These are phyloP conservation scores for Coenobita brevimanus DNA, from an alignment of 1,140 invertebrate genomes.

Conservation along the genomic window DNA sequence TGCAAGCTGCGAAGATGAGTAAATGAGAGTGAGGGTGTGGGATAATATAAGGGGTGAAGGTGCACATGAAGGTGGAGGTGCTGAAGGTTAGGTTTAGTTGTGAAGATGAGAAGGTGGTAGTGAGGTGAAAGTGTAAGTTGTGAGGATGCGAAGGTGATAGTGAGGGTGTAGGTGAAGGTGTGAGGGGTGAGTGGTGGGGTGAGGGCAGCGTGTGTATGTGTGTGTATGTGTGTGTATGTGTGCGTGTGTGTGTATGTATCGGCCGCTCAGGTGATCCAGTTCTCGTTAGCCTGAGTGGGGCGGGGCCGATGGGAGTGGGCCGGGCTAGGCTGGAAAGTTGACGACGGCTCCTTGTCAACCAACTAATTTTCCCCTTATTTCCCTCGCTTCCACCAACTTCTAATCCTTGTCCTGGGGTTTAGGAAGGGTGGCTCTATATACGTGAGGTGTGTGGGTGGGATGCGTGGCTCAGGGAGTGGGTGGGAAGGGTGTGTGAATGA, in stretches of 20 bases:
- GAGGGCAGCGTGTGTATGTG: too few relatives aligned
- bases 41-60: too few relatives aligned
- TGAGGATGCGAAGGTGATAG: too few relatives aligned
- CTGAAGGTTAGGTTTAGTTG: too few relatives aligned
- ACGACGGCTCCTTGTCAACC: constrained; percentile 15
- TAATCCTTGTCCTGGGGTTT: neutral
- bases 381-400: neutral
- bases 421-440: constrained; percentile 15
- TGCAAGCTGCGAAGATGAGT: too few relatives aligned
- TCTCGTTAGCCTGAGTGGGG: constrained; percentile 61
- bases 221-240: constrained; percentile 5
- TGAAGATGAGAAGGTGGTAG: too few relatives aligned
- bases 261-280: constrained; percentile 57
- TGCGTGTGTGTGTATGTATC: constrained; percentile 35
- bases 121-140: too few relatives aligned
- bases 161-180: too few relatives aligned
- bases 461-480: neutral
- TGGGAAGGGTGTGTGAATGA: neutral
- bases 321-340: constrained; percentile 43
- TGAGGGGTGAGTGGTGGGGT: too few relatives aligned
- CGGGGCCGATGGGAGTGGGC: constrained; percentile 54
- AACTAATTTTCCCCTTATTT: neutral
- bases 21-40: too few relatives aligned
- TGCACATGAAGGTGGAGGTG: too few relatives aligned
- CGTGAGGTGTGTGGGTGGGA: neutral